These are phyloP conservation scores for Eucera pruinosa DNA, from an alignment of 2,888 invertebrate genomes.

Conservation along the genomic window DNA sequence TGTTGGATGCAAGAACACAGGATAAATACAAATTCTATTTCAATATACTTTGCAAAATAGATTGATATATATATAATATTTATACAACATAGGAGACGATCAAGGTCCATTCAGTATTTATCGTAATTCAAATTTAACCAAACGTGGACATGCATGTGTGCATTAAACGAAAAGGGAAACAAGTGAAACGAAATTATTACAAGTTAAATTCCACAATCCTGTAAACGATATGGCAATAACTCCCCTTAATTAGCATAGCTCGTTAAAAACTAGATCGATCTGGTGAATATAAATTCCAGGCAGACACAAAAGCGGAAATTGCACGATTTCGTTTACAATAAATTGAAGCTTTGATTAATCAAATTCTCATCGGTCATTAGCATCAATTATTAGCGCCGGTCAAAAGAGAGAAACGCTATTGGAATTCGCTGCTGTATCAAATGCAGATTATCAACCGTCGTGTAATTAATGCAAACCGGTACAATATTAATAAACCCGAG, in stretches of 20 bases:
- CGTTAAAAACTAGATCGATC: background rate
- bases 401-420: background rate
- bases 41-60: too few species aligned
- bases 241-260: background rate
- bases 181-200: too few species aligned
- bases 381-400: background rate
- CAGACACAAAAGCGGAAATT: background rate
- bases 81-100: too few species aligned
- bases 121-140: too few species aligned
- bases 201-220: too few species aligned
- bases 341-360: slow-evolving; percentile 3
- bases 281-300: background rate
- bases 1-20: too few species aligned
- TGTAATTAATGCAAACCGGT: slow-evolving; percentile 1
- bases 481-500: slow-evolving; percentile 11
- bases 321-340: background rate
- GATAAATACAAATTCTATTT: too few species aligned
- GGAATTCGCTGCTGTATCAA: background rate
- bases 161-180: too few species aligned
- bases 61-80: too few species aligned
- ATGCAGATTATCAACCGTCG: slow-evolving; percentile 6
- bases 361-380: background rate
- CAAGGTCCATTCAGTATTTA: too few species aligned
- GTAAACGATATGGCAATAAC: background rate
- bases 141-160: too few species aligned